Base-by-base conservation (phyloP, 2,113 vertebrate species). In the Mirounga angustirostris region DNA sequence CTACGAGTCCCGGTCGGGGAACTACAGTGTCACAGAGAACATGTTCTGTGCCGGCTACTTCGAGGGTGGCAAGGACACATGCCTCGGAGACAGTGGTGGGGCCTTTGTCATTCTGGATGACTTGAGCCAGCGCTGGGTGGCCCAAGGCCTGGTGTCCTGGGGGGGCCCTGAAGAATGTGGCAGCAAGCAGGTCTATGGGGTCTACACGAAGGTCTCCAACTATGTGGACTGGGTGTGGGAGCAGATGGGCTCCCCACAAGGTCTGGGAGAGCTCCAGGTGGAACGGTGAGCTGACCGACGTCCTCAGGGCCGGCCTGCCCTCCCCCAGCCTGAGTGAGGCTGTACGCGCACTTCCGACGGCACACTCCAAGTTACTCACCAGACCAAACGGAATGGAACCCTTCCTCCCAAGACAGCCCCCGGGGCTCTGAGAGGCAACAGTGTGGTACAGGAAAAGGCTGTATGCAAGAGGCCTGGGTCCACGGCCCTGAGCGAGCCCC, bases 31-130 rank as follows among this genome's bases (percentile, higher is more conserved):
- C 98, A 99, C 99, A 0, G 99, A 99, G 95, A 99, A 99, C 98
- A 99, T 99, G 99, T 99, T 99, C 99, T 99, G 99, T 0, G 99
- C 99, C 0, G 99, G 99, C 13, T 99, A 99, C 98, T 99, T 99
- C 0, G 99, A 99, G 93, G 99, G 99, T 0, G 99, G 99, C 22
- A 99, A 98, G 28, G 99, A 99, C 98, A 99, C 99, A 0, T 99
- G 99, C 97, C 92, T 99, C 59, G 99, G 99, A 50, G 99, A 99
- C 97, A 99, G 99, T 0, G 99, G 99, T 0, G 99, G 99, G 56
- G 99, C 99, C 0, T 99, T 99, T 0, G 98, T 99, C 80, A 99
- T 99, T 90, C 98, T 99, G 95, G 99, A 99, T 30, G 95, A 98
- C 0, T 93, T 65, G 81, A 99, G 97, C 1, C 98, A 94, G 50